Evolutionary conservation across 1,140 invertebrate genomes (phyloP), one percentile per base, ranked within the genome.

Genomic region (Drosophila pectinifera): DNA sequence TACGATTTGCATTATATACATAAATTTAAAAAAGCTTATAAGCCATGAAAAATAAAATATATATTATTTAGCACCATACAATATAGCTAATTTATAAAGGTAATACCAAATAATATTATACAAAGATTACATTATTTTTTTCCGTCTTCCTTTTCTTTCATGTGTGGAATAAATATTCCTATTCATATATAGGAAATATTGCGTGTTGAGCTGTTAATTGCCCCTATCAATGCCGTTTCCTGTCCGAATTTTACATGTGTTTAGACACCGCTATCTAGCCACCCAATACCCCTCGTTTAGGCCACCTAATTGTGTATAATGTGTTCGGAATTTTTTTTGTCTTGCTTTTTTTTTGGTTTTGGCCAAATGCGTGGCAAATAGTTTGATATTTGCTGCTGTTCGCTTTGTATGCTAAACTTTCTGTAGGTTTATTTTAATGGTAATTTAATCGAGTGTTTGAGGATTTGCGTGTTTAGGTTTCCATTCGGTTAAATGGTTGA

Each of bases 131-230:
- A 14, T 24, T 6, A 20, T 45, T 61, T 61, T n/a, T 64, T 7
- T 8, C 43, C 64, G 64, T 49, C 11, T 6, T 34, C 20, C 13
- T 34, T 2, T n/a, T 39, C 11, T 20, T 24, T 18, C 64, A 28
- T 51, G 48, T 38, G 20, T 24, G 24, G 26, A 67, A 56, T 69
- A 34, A 39, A 79, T 64, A 74, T 74, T 70, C 53, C 7, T 41
- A 24, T 65, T 58, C 43, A 65, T 80, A 41, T 69, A 88, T 64
- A 67, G 82, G 62, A 88, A 88, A 86, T 83, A 88, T 86, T 70
- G 83, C 83, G 83, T 86, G 83, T 73, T 76, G 79, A 86, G 83
- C 83, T 83, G 83, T 88, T 86, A 86, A 86, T 88, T 86, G 83
- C 75, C 83, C 76, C 79, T 88, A 88, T 86, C 79, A 88, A 83